Base-by-base conservation (phyloP, 1,140 invertebrate species). In the Bombus pascuorum region DNA sequence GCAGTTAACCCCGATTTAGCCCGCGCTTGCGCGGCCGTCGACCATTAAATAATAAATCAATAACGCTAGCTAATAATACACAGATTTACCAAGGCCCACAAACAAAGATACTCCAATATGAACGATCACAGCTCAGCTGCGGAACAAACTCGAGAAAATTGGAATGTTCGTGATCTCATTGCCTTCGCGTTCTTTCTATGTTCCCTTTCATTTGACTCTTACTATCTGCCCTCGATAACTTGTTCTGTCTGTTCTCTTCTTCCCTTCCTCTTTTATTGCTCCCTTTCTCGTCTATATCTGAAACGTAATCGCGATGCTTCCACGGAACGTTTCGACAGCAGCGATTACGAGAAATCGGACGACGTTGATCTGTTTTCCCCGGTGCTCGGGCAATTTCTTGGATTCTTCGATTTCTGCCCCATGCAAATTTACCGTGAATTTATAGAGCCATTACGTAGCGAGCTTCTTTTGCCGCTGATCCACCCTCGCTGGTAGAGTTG, bases 1-100 rank as follows among this genome's bases (percentile, higher is more conserved):
- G 91, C 91, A 92, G 89, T 92, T 93, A 93, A 92, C 92, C 92
- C 89, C 92, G 92, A 93, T 93, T 92, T 92, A 91, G 86, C 89
- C 72, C 80, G 87, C 91, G 90, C 88, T 83, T 88, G 90, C 90
- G 90, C 91, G 65, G 18, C 75, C 77, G 86, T 90, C 88, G 73
- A 85, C 72, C 85, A 85, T 89, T 92, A 93, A 92, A 93, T 92
- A 92, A 93, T 93, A 92, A 93, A 93, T 93, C 91, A 92, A 93
- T 93, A 92, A 92, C 85, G 83, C 87, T 76, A 78, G 87, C 90
- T 92, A 92, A 92, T 92, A 93, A 92, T 87, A 89, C 88, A 83
- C 85, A 77, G 87, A 90, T 80, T 89, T 85, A 80, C 83, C 75
- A 86, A 77, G 82, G 57, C 76, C 70, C 85, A 53, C 85, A 75